Percentiles rank a stretch among this genome's conserved stretches.
phyloP scores from a whole-genome alignment of 2,797 vertebrate genomes.

The Tokudaia tokunoshimensis region DNA sequence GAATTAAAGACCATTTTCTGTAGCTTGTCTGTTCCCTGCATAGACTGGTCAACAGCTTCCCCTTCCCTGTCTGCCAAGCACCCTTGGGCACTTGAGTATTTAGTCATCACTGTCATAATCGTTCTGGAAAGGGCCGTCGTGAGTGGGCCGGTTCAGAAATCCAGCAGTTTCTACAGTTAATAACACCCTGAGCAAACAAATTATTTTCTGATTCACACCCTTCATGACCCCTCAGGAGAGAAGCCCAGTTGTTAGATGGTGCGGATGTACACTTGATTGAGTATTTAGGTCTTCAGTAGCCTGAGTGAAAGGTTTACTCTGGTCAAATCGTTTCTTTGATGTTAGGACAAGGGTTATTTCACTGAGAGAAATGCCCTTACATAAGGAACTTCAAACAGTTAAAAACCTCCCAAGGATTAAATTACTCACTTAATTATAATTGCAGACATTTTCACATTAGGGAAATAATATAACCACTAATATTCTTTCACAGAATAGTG shows the following conservation, averaged over 20 bases:
- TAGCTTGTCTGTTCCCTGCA: not conserved
- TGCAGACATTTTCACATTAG: conserved; percentile 2
- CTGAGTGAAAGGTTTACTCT: conserved; percentile 42
- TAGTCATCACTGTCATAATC: conserved; percentile 66
- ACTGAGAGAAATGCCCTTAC: conserved; percentile 23
- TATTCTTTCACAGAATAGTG: conserved; percentile 43
- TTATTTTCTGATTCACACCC: conserved; percentile 76
- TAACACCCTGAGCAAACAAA: conserved; percentile 73
- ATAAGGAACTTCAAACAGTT: conserved; percentile 67
- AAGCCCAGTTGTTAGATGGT: conserved; percentile 52
- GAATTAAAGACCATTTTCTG: not conserved
- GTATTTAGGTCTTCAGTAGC: conserved; percentile 37
- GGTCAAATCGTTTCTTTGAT: conserved; percentile 64
- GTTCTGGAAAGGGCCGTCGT: conserved; percentile 60
- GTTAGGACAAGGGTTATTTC: conserved; percentile 38
- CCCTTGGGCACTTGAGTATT: not conserved
- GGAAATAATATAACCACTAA: conserved; percentile 17
- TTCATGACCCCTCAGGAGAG: conserved; percentile 55
- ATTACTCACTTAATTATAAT: conserved; percentile 55
- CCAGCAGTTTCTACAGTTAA: conserved; percentile 66
- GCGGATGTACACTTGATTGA: conserved; percentile 62
- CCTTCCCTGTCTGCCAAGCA: not conserved
- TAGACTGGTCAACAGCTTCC: not conserved
- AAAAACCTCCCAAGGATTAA: conserved; percentile 63
- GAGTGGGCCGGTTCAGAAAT: conserved; percentile 41